Conservation (phyloP, 2,888 invertebrate species). For the Phengaris arion region DNA sequence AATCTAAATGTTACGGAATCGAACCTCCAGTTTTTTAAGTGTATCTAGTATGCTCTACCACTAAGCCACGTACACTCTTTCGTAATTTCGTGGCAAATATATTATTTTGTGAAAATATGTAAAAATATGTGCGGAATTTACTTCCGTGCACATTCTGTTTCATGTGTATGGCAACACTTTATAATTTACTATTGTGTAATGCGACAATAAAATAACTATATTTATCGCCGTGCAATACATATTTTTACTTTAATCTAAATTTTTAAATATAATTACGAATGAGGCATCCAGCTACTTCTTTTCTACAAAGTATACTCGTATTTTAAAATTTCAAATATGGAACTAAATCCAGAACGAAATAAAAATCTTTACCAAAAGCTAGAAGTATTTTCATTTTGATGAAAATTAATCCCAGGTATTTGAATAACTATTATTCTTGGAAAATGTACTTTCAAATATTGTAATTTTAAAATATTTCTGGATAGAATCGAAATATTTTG, state of each 20-base stretch:
- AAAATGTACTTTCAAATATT: too few species aligned
- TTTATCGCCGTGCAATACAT: constrained; percentile 7
- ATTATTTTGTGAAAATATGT: constrained; percentile 10
- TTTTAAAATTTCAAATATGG: not conserved
- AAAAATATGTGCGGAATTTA: constrained; percentile 1
- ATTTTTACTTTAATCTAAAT: constrained; percentile 11
- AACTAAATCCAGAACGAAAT: too few species aligned
- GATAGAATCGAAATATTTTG: too few species aligned
- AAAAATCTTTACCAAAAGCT: too few species aligned
- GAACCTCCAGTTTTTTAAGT: not conserved
- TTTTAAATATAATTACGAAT: constrained; percentile 5
- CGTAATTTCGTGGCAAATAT: not conserved
- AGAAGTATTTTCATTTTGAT: too few species aligned
- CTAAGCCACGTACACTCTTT: not conserved
- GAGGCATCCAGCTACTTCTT: not conserved
- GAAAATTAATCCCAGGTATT: too few species aligned
- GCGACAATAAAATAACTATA: constrained; percentile 16
- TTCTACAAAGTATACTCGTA: not conserved
- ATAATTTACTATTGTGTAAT: constrained; percentile 8
- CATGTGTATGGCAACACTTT: constrained; percentile 11
- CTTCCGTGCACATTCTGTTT: constrained; percentile 15
- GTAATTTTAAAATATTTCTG: too few species aligned
- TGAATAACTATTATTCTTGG: too few species aligned
- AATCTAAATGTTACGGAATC: too few species aligned
- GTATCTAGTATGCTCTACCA: not conserved